phyloP scores from a whole-genome alignment of 2,797 vertebrate genomes.

The Iguana delicatissima region DNA sequence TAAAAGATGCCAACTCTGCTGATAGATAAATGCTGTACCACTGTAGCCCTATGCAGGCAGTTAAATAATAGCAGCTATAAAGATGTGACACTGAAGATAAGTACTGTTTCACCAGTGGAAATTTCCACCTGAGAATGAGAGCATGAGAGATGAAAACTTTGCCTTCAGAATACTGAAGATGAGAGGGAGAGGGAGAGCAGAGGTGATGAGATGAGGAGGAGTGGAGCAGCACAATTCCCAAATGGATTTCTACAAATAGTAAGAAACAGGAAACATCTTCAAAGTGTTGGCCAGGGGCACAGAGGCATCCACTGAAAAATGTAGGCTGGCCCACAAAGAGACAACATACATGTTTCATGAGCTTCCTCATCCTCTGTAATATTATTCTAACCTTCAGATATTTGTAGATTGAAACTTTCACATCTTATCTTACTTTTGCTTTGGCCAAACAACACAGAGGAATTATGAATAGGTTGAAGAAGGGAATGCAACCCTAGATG shows the following conservation, averaged over 20 bases:
- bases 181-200: fast-evolving
- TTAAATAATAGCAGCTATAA: not conserved
- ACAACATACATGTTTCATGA: conserved; percentile 49
- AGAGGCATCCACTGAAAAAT: conserved; percentile 40
- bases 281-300: conserved; percentile 49
- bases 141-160: not conserved
- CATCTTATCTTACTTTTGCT: conserved; percentile 13
- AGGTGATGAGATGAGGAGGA: fast-evolving
- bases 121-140: not conserved
- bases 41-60: not conserved
- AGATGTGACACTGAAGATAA: not conserved
- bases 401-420: conserved; percentile 15
- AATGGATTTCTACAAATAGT: not conserved
- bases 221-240: not conserved
- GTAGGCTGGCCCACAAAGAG: conserved; percentile 32
- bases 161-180: not conserved
- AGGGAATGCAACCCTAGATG: not conserved
- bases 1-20: not conserved
- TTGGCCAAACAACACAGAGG: not conserved
- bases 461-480: not conserved
- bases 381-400: conserved; percentile 49
- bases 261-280: conserved; percentile 27
- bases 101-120: not conserved
- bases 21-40: not conserved
- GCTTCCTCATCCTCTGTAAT: conserved; percentile 9